Evolutionary conservation across 2,113 vertebrate species (phyloP), one percentile per base, ranked within the genome.

Genomic region (Cygnus buccinator): DNA sequence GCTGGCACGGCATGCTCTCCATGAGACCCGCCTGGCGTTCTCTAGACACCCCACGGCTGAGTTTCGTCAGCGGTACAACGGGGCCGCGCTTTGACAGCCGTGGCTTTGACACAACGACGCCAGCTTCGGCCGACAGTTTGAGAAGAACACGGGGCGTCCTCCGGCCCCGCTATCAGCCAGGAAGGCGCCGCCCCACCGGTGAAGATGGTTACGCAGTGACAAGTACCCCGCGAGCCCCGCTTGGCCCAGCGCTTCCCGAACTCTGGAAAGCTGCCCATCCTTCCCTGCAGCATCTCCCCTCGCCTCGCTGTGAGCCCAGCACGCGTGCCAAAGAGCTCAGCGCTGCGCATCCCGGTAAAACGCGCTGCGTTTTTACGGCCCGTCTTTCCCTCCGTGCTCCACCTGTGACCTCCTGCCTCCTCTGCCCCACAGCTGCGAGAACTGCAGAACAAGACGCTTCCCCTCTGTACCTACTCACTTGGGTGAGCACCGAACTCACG

Each of bases 401-500:
- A 96, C 61, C 86, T 94, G 15, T 6, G 80, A 89, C 83, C 66
- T 92, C 74, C 83, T 25, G 88, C 26, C 78, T 76, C 29, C 79
- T 46, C 90, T 86, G 85, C 39, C 76, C 61, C 90, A 89, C 55
- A 87, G 82, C 86, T 90, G 90, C 78, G 65, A 86, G 90, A 90
- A 90, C 89, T 65, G 39, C 83, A 94, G 72, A 29, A 95, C 39
- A 79, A 92, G 83, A 92, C 86, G 58, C 39, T 89, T 90, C 70
- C 43, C 85, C 76, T 90, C 85, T 75, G 61, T 57, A 81, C 73
- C 75, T 70, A 72, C 35, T 87, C 88, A 77, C 79, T 94, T 48
- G 83, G 76, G 94, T 75, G 85, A 96, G 10, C 86, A 92, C 46
- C 44, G 54, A 92, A 93, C 84, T 79, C 65, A 92, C 50, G 92